Conservation (phyloP, 35 echinoderm and acorn worm genomes). For the Acanthaster planci region DNA sequence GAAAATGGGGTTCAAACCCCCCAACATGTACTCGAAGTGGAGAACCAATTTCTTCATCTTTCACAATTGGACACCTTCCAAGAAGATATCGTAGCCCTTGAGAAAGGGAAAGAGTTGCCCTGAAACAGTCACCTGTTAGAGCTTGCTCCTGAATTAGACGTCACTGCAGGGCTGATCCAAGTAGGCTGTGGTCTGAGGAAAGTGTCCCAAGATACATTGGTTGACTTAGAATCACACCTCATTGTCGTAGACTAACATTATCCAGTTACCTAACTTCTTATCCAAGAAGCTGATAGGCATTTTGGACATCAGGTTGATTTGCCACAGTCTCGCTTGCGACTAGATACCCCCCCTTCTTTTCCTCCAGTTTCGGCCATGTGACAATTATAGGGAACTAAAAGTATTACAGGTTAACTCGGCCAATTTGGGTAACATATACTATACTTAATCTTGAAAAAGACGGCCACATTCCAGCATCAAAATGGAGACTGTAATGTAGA, state of each 20-base stretch:
- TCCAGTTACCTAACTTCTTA: constrained; percentile 18
- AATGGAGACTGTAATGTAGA: too few species aligned
- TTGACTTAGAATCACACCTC: constrained; percentile 2
- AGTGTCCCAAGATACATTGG: neutral
- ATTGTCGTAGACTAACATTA: neutral
- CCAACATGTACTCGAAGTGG: neutral
- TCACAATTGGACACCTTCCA: neutral
- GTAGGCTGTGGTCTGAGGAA: constrained; percentile 23
- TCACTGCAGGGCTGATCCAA: neutral
- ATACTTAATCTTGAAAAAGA: too few species aligned
- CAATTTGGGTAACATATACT: too few species aligned
- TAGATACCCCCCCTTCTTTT: constrained; percentile 35
- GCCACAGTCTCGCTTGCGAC: constrained; percentile 8
- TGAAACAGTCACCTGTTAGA: neutral
- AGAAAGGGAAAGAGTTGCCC: neutral
- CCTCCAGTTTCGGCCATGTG: neutral
- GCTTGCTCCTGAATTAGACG: neutral
- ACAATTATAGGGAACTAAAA: too few species aligned
- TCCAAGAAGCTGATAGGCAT: constrained; percentile 8
- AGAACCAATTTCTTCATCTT: neutral
- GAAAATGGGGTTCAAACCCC: neutral
- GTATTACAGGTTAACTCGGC: too few species aligned
- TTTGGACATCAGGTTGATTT: constrained; percentile 31
- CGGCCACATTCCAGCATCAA: too few species aligned
- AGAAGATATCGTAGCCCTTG: neutral